A percentile compares a stretch with the other conserved stretches of the same genome.
Conservation (phyloP, 2,797 vertebrate species). For the Acanthiza pusilla region DNA sequence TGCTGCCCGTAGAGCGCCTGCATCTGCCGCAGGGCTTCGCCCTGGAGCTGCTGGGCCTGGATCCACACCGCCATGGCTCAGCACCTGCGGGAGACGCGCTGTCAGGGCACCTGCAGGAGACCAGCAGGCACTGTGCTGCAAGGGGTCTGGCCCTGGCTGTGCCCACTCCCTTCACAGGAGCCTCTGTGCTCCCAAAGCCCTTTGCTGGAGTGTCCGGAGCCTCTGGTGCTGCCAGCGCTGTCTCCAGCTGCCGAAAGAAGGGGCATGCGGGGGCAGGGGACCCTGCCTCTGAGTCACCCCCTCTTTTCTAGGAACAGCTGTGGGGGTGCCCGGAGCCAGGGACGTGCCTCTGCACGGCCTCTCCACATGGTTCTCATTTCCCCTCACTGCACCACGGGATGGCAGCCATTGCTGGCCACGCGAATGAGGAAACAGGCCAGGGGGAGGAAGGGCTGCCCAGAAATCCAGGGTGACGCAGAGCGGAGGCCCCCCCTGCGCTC, state of each 20-base stretch:
- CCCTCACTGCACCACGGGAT: background rate
- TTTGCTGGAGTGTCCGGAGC: rapidly evolving
- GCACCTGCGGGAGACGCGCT: constrained; percentile 43
- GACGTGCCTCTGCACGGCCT: background rate
- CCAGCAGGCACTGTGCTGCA: background rate
- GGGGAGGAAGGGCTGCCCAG: background rate
- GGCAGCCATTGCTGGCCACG: background rate
- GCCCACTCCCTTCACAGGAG: background rate
- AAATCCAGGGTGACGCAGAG: background rate
- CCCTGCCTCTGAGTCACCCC: background rate
- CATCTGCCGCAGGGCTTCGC: constrained; percentile 95
- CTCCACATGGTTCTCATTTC: constrained; percentile 28
- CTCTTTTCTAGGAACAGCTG: background rate
- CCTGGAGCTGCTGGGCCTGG: constrained; percentile 96
- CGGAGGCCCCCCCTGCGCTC: rapidly evolving
- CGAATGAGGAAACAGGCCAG: constrained; percentile 1
- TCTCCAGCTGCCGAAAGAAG: background rate
- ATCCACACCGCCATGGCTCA: constrained; percentile 93
- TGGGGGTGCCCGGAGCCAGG: background rate
- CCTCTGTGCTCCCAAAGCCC: background rate
- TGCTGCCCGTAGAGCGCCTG: constrained; percentile 97
- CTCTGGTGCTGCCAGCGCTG: background rate
- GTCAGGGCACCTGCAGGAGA: background rate
- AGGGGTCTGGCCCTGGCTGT: rapidly evolving
- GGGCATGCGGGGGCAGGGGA: rapidly evolving